Conservation (phyloP, 2,797 vertebrate species). For the Hybognathus amarus region DNA sequence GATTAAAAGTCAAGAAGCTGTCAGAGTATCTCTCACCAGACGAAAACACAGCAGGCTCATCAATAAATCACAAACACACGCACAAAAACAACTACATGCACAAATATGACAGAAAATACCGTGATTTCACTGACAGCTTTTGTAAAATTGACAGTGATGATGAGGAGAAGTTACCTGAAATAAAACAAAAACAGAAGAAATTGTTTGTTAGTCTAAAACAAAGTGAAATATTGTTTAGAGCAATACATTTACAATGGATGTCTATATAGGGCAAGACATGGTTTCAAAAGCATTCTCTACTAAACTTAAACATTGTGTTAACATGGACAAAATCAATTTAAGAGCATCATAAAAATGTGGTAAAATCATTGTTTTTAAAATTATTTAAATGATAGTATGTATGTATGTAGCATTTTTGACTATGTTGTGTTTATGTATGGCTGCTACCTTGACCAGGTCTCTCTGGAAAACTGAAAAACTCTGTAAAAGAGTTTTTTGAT, state of each 20-base stretch:
- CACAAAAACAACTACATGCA: background rate
- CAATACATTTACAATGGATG: background rate
- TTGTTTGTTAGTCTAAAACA: background rate
- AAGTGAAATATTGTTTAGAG: background rate
- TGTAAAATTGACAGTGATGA: background rate
- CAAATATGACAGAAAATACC: background rate
- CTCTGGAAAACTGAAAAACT: too few relatives aligned
- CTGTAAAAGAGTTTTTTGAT: too few relatives aligned
- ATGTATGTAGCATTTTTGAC: too few relatives aligned
- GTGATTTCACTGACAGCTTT: background rate
- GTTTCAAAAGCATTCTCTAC: background rate
- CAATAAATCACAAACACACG: background rate
- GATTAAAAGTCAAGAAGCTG: conserved; percentile 8
- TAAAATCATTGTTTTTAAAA: too few relatives aligned
- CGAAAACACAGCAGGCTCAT: background rate
- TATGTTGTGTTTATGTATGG: too few relatives aligned
- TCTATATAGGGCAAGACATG: background rate
- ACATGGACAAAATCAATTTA: too few relatives aligned
- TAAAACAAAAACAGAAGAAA: background rate
- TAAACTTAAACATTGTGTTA: background rate
- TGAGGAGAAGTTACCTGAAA: background rate
- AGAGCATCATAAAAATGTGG: too few relatives aligned
- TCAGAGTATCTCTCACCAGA: conserved; percentile 3
- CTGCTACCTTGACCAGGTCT: too few relatives aligned
- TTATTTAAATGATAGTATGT: too few relatives aligned